Percentiles rank a stretch among this genome's conserved stretches.
These are phyloP conservation scores for Formicarius rufipectus DNA, from an alignment of 2,113 vertebrate genomes.

Conservation along the genomic window DNA sequence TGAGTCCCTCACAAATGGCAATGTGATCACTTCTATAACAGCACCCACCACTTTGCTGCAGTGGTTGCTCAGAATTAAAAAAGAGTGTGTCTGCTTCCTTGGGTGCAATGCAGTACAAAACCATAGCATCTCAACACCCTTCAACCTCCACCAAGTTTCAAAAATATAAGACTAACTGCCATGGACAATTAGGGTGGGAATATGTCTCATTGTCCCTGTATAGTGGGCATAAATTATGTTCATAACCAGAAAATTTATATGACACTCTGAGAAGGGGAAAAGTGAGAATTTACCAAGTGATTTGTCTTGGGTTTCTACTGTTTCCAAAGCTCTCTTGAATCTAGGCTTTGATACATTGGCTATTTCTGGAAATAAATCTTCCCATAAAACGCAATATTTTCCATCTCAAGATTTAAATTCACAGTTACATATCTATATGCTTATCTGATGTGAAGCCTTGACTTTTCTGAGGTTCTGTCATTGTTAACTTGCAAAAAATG, in stretches of 20 bases:
- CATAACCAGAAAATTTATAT: neutral
- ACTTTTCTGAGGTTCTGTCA: neutral
- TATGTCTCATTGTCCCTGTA: neutral
- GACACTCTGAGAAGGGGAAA: neutral
- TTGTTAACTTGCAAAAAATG: neutral
- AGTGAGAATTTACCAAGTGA: neutral
- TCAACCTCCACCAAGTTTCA: neutral
- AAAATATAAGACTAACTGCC: neutral
- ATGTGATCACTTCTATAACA: neutral
- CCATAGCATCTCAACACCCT: neutral
- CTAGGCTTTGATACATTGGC: neutral
- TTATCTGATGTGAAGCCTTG: neutral
- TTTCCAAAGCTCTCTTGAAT: neutral
- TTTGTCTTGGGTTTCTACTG: neutral
- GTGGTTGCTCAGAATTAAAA: neutral
- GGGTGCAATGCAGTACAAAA: neutral
- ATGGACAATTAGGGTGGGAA: neutral
- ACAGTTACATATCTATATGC: neutral
- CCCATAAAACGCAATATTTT: neutral
- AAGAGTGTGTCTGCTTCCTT: neutral
- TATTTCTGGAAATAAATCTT: neutral
- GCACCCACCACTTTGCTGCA: neutral
- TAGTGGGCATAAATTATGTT: neutral
- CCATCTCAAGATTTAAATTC: neutral
- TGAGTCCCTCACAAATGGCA: neutral